These are phyloP conservation scores for Stratiomys singularior DNA, from an alignment of 2,888 invertebrate genomes.

Conservation along the genomic window DNA sequence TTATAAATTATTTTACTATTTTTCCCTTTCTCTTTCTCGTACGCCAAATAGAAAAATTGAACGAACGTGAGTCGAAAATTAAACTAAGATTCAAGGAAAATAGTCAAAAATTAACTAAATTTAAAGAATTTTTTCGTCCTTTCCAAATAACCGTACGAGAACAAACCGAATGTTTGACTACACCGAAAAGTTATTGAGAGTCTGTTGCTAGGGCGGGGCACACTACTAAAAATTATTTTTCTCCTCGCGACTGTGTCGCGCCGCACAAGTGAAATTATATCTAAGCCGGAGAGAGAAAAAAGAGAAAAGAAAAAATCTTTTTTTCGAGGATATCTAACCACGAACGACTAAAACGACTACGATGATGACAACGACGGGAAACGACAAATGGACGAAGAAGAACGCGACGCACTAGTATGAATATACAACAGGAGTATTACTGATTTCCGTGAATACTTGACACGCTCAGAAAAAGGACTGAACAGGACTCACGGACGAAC, in stretches of 20 bases:
- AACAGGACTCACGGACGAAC: slow-evolving; percentile 35
- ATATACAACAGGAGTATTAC: slow-evolving; percentile 14
- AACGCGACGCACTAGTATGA: not conserved
- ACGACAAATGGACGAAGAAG: slow-evolving; percentile 4
- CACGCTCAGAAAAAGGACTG: slow-evolving; percentile 50
- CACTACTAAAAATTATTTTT: slow-evolving; percentile 39
- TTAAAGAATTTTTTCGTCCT: not conserved
- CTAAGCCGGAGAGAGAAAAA: slow-evolving; percentile 23
- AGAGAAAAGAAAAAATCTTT: slow-evolving; percentile 28
- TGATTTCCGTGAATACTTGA: slow-evolving; percentile 46
- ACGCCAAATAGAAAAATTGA: not conserved
- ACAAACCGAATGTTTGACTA: not conserved
- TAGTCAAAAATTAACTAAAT: not conserved
- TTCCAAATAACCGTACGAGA: slow-evolving; percentile 2
- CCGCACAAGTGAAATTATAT: not conserved
- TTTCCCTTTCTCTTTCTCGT: not conserved
- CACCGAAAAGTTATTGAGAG: not conserved
- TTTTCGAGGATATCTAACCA: not conserved
- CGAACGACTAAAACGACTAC: not conserved
- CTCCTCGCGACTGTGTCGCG: slow-evolving; percentile 23
- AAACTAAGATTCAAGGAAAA: not conserved
- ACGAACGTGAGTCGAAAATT: not conserved
- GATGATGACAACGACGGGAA: not conserved
- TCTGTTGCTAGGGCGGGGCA: slow-evolving; percentile 49
- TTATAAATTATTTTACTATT: too few relatives aligned